These are phyloP conservation scores for Melanophora roralis DNA, from an alignment of 2,888 invertebrate genomes.

Conservation along the genomic window DNA sequence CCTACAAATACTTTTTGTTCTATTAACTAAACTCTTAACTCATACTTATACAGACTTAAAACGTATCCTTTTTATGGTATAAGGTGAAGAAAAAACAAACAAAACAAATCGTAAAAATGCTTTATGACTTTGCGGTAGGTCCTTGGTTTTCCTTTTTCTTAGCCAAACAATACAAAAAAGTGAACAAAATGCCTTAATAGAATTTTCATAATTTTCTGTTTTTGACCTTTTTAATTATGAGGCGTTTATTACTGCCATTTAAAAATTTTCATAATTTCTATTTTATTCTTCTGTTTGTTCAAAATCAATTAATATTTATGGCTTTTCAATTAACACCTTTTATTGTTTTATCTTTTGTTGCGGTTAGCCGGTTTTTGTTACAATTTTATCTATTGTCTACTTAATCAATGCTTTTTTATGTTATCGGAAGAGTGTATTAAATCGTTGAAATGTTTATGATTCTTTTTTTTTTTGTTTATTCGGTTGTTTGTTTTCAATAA, in stretches of 20 bases:
- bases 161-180: too few species aligned
- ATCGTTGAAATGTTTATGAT: slow-evolving; percentile 42
- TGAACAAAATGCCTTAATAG: too few species aligned
- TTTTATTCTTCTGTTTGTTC: background rate
- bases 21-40: background rate
- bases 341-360: slow-evolving; percentile 27
- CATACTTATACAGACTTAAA: background rate
- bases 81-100: slow-evolving; percentile 42
- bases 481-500: slow-evolving; percentile 32
- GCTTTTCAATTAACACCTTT: slow-evolving; percentile 62
- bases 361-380: slow-evolving; percentile 3
- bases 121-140: slow-evolving; percentile 60
- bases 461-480: slow-evolving; percentile 43
- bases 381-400: background rate
- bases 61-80: slow-evolving; percentile 8
- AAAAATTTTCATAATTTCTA: slow-evolving; percentile 43
- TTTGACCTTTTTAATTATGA: slow-evolving; percentile 28
- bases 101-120: slow-evolving; percentile 59
- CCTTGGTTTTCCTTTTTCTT: slow-evolving; percentile 14
- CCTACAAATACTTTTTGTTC: background rate
- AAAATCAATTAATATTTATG: slow-evolving; percentile 51
- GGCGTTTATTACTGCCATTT: slow-evolving; percentile 49
- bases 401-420: background rate
- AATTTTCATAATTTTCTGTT: slow-evolving; percentile 25
- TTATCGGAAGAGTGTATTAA: slow-evolving; percentile 11